Evolutionary conservation across 2,797 vertebrate species (phyloP), one percentile per base, ranked within the genome.

Genomic region (Mormyrus hasselquistii): DNA sequence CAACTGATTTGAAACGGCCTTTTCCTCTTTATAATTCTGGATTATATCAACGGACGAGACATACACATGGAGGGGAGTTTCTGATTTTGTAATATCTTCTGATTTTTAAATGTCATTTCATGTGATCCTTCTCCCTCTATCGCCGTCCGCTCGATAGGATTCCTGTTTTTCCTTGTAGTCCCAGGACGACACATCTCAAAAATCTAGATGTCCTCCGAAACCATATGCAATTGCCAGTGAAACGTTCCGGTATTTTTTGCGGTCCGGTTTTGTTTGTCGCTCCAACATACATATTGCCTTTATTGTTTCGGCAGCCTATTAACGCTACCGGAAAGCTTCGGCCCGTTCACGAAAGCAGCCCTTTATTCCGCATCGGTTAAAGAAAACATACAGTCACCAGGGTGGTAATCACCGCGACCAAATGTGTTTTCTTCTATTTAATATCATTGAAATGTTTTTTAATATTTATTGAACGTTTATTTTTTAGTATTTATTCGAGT

Each of bases 361-460:
- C 93, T 90, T 92, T 94, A 93, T 93, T 94, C 95, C 92, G 94
- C 95, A 94, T 94, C 94, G 94, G 93, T 93, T 95, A 94, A 92
- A 92, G 91, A 88, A 93, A 92, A 94, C 93, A 94, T 95, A 93
- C 94, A 94, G 93, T 93, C 93, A 34, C 87, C 22, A 94, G 94
- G 92, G 87, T 65, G 91, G 90, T 29, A 82, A 88, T 59, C 22
- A 52, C 55, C 19, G 41, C 47, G 22, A 73, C 9, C 53, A 52
- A 89, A 86, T 88, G 85, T 86, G 90, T 87, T 88, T 62, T 52
- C 50, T 25, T 65, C 79, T 38, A 19, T 57, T 82, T 59, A 41
- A 49, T 85, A 85, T 88, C 73, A n/a, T 82, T 22, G 3, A 84
- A 90, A 52, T 82, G 79, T 88, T 88, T 91, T 88, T 47, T 73